Percentiles rank a stretch among this genome's conserved stretches.
These are phyloP conservation scores for Ferdinandea cuprea DNA, from an alignment of 2,888 invertebrate species.

Conservation along the genomic window DNA sequence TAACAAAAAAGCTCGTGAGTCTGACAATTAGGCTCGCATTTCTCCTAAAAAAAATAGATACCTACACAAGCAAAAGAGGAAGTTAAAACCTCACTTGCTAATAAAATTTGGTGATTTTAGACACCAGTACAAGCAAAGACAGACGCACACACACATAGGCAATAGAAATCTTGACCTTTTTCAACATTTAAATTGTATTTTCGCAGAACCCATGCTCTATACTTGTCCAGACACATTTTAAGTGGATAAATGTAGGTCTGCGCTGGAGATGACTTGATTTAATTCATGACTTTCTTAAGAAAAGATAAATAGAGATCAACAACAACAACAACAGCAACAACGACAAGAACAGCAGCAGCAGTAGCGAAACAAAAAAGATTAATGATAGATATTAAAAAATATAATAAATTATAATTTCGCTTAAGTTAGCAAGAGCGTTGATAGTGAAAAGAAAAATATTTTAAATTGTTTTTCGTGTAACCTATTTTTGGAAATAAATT, in stretches of 20 bases:
- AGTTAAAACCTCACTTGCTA: not conserved
- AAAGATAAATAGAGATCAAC: slow-evolving; percentile 25
- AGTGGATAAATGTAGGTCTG: slow-evolving; percentile 34
- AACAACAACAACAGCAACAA: not conserved
- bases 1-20: slow-evolving; percentile 44
- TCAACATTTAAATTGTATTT: slow-evolving; percentile 26
- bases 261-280: slow-evolving; percentile 29
- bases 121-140: slow-evolving; percentile 3
- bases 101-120: slow-evolving; percentile 14
- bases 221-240: slow-evolving; percentile 3
- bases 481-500: slow-evolving; percentile 62
- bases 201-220: slow-evolving; percentile 17
- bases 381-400: not conserved
- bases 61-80: slow-evolving; percentile 7
- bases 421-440: too few relatives aligned
- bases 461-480: slow-evolving; percentile 34
- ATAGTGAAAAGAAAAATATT: too few relatives aligned
- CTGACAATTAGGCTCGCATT: slow-evolving; percentile 29
- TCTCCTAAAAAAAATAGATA: not conserved
- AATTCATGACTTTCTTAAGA: slow-evolving; percentile 40
- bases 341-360: not conserved
- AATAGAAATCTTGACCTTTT: slow-evolving; percentile 67
- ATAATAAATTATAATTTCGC: too few relatives aligned
- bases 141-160: slow-evolving; percentile 32
- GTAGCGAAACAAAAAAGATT: not conserved